Conservation (phyloP, 2,888 invertebrate genomes). For the Nephrotoma flavescens region DNA sequence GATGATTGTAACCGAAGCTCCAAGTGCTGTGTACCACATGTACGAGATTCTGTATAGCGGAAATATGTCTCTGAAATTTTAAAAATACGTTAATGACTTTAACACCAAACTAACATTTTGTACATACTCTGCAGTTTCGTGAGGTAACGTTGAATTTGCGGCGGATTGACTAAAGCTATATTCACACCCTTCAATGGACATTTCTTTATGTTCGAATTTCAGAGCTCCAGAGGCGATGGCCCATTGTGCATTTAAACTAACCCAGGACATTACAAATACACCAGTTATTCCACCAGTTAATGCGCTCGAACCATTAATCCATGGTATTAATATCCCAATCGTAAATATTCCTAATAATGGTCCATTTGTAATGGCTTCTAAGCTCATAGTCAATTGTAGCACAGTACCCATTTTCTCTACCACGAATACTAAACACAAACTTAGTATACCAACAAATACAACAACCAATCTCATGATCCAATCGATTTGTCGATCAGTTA, state of each 20-base stretch:
- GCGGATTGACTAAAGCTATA: conserved; percentile 38
- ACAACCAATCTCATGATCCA: conserved; percentile 58
- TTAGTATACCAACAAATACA: conserved; percentile 48
- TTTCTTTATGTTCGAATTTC: conserved; percentile 47
- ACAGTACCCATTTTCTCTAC: conserved; percentile 65
- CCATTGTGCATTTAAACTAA: conserved; percentile 45
- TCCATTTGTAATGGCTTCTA: conserved; percentile 55
- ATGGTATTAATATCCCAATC: conserved; percentile 53
- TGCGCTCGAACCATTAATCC: conserved; percentile 48
- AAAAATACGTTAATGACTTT: not conserved
- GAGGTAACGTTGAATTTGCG: conserved; percentile 14
- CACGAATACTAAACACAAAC: conserved; percentile 51
- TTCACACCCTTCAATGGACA: conserved; percentile 45
- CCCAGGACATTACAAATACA: conserved; percentile 40
- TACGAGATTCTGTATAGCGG: conserved; percentile 56
- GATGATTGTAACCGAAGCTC: conserved; percentile 39
- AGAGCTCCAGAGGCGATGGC: conserved; percentile 46
- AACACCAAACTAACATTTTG: not conserved
- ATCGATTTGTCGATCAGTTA: conserved; percentile 37
- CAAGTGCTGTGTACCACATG: conserved; percentile 60
- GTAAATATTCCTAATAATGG: conserved; percentile 50
- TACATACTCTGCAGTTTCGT: conserved; percentile 17
- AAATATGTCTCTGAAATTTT: conserved; percentile 22
- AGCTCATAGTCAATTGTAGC: conserved; percentile 47
- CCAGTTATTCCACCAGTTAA: conserved; percentile 42